A percentile compares a stretch with the other conserved stretches of the same genome.
These are phyloP conservation scores for Aurelia sp. DNA, from an alignment of 30 jellyfish, hydroid and myxozoan species.

Conservation along the genomic window DNA sequence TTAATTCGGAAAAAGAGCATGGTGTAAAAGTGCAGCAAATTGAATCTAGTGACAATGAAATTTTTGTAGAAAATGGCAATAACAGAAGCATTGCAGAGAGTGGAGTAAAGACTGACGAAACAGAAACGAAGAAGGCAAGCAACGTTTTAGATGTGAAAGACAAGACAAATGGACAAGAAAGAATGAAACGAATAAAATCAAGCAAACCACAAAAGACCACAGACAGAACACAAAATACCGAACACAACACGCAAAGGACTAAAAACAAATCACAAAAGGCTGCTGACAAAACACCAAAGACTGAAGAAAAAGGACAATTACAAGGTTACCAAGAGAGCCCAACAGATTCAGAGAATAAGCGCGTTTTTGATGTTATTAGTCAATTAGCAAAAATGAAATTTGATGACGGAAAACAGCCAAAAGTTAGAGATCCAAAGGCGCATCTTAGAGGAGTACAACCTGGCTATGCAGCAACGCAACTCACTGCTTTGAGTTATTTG, in stretches of 20 bases:
- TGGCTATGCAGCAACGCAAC: conserved; percentile 67
- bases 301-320: background rate
- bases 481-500: conserved; percentile 77
- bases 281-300: background rate
- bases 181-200: no score
- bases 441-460: conserved; percentile 29
- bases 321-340: conserved; percentile 12
- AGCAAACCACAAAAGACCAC: no score
- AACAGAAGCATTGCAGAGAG: background rate
- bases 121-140: background rate
- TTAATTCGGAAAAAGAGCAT: background rate
- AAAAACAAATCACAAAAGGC: background rate
- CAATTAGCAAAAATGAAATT: conserved; percentile 35
- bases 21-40: no score
- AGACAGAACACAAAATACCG: background rate
- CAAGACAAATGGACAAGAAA: background rate
- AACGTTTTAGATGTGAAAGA: background rate
- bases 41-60: background rate
- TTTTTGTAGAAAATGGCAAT: background rate
- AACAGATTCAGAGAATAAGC: conserved; percentile 1
- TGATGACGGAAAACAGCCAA: background rate
- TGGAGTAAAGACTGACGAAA: background rate
- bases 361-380: conserved; percentile 45
- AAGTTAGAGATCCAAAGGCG: background rate
- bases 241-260: background rate